These are phyloP conservation scores for Tachina lurida DNA, from an alignment of 2,888 invertebrate species.

Conservation along the genomic window DNA sequence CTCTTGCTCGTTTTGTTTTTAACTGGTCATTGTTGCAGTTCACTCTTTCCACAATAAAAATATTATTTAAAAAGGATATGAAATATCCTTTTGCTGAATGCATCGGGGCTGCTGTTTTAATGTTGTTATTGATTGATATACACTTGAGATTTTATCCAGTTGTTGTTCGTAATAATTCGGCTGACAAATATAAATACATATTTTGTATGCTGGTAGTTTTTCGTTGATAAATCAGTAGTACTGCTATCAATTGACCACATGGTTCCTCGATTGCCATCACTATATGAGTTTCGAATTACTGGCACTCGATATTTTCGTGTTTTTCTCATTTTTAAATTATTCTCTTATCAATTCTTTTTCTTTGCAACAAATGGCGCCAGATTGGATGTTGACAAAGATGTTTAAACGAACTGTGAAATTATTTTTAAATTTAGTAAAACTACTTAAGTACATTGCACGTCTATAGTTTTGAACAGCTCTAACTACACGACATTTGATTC, in stretches of 20 bases:
- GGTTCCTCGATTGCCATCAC: conserved; percentile 34
- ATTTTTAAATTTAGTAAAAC: conserved; percentile 54
- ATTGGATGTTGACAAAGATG: conserved; percentile 22
- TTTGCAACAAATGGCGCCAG: conserved; percentile 56
- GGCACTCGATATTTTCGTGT: conserved; percentile 7
- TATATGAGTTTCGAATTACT: conserved; percentile 54
- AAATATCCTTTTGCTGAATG: conserved; percentile 13
- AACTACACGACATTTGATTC: conserved; percentile 26
- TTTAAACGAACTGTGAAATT: conserved; percentile 70
- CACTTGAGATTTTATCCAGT: conserved; percentile 65
- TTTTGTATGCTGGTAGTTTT: conserved; percentile 33
- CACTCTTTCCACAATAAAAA: conserved; percentile 13
- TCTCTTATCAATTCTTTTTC: too few species aligned
- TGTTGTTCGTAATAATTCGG: conserved; percentile 34
- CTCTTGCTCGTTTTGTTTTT: conserved; percentile 40
- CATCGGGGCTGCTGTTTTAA: conserved; percentile 31
- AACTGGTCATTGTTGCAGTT: conserved; percentile 41
- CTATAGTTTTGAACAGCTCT: not conserved
- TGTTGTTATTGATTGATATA: conserved; percentile 59
- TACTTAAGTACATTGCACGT: too few species aligned
- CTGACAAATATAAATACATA: conserved; percentile 4
- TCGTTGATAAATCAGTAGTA: conserved; percentile 38
- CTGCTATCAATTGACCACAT: conserved; percentile 54
- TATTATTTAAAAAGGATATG: conserved; percentile 41
- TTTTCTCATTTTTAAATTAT: conserved; percentile 3